phyloP scores from a whole-genome alignment of 2,797 vertebrate species.

The Helicolenus hilgendorfi region DNA sequence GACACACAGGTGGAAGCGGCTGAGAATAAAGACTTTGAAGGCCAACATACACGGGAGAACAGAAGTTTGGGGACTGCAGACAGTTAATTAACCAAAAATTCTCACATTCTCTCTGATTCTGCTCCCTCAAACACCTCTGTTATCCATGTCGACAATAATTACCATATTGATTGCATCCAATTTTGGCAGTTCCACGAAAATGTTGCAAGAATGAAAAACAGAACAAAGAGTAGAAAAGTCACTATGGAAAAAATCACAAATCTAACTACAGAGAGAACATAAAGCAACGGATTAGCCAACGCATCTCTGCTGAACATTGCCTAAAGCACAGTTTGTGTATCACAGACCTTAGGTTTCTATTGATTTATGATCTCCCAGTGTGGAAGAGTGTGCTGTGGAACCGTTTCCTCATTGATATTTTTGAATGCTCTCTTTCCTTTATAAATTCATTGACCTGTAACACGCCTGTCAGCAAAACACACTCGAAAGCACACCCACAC shows the following conservation, averaged over 20 bases:
- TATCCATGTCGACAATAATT: background rate
- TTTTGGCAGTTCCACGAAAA: background rate
- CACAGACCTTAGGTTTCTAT: constrained; percentile 49
- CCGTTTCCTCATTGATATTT: constrained; percentile 77
- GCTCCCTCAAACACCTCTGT: background rate
- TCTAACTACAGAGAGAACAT: constrained; percentile 27
- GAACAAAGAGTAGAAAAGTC: constrained; percentile 19
- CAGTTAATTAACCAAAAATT: constrained; percentile 19
- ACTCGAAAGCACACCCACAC: constrained; percentile 66
- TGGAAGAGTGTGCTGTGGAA: constrained; percentile 41
- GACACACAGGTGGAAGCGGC: background rate
- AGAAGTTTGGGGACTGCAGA: background rate
- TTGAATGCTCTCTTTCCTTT: constrained; percentile 68
- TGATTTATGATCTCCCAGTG: constrained; percentile 62
- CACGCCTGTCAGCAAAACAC: constrained; percentile 67
- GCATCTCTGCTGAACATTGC: constrained; percentile 37
- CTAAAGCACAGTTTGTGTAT: constrained; percentile 52
- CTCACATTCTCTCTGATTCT: background rate
- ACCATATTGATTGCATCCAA: background rate
- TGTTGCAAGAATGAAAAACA: background rate
- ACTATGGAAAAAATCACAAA: constrained; percentile 4
- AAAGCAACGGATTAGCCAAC: constrained; percentile 38
- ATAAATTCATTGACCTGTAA: constrained; percentile 73
- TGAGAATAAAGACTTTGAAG: background rate
- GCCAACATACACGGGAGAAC: background rate